Conservation (phyloP, 2,888 invertebrate genomes). For the Caenorhabditis sulstoni region DNA sequence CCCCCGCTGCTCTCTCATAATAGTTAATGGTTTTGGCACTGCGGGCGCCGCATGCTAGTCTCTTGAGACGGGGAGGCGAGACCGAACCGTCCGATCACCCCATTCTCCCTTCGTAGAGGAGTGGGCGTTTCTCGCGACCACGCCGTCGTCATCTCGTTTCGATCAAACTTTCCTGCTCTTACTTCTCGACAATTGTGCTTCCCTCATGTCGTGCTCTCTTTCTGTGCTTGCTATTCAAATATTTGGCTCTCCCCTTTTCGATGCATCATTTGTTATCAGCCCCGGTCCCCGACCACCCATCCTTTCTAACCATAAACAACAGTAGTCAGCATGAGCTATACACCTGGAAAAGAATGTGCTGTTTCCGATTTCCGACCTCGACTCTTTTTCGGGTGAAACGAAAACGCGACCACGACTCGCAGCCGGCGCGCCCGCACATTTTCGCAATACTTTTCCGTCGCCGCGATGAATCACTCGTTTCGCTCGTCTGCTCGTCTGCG, state of each 20-base stretch:
- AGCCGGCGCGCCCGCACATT: slow-evolving; percentile 16
- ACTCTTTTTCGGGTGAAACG: slow-evolving; percentile 16
- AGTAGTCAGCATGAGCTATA: too few species aligned
- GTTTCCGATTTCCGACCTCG: slow-evolving; percentile 53
- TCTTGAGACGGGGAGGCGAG: neutral
- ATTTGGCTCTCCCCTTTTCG: slow-evolving; percentile 20
- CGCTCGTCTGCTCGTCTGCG: slow-evolving; percentile 13
- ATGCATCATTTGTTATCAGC: slow-evolving; percentile 40
- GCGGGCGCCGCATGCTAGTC: slow-evolving; percentile 36
- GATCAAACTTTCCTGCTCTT: slow-evolving; percentile 17
- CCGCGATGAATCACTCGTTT: slow-evolving; percentile 42
- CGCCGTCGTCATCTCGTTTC: slow-evolving; percentile 1
- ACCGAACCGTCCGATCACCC: slow-evolving; percentile 45
- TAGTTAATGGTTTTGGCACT: slow-evolving; percentile 40
- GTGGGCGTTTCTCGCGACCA: slow-evolving; percentile 33
- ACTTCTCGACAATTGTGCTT: slow-evolving; percentile 14
- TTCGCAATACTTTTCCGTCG: slow-evolving; percentile 50
- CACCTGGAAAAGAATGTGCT: slow-evolving; percentile 11
- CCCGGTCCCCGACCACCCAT: slow-evolving; percentile 1
- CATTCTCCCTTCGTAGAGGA: slow-evolving; percentile 8
- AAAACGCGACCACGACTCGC: slow-evolving; percentile 13
- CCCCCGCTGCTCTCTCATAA: slow-evolving; percentile 24
- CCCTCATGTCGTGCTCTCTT: slow-evolving; percentile 2
- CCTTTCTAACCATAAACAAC: too few species aligned
- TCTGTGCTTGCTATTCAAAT: slow-evolving; percentile 25